These are phyloP conservation scores for Sarcophaga peregrina DNA, from an alignment of 1,140 invertebrate species.

Conservation along the genomic window DNA sequence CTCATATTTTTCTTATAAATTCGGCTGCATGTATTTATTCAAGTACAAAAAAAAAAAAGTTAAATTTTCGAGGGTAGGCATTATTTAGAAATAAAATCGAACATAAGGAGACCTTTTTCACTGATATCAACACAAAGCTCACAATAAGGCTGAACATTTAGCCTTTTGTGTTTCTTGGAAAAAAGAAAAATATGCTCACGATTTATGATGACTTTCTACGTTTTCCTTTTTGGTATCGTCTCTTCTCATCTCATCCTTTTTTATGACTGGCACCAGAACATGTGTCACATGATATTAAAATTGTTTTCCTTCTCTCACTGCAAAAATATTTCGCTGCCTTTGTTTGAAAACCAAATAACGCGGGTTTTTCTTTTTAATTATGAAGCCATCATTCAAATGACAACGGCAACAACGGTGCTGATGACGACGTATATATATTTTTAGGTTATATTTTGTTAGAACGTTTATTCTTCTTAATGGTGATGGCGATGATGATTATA, in stretches of 20 bases:
- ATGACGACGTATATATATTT: no score
- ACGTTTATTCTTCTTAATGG: no score
- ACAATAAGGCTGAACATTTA: background rate
- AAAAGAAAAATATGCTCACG: background rate
- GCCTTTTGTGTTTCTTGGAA: background rate
- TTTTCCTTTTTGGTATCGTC: background rate
- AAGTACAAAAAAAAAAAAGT: no score
- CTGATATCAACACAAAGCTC: no score
- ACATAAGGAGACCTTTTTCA: no score
- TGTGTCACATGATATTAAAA: conserved; percentile 7
- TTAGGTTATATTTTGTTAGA: no score
- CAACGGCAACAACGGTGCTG: background rate
- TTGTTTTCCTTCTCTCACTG: background rate
- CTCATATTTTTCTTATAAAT: no score
- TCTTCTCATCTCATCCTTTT: background rate
- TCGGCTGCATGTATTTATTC: no score
- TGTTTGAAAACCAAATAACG: background rate
- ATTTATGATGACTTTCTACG: background rate
- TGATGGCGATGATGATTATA: background rate
- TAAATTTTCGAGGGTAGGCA: no score
- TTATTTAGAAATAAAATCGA: no score
- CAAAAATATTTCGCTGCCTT: background rate
- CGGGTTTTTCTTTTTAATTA: conserved; percentile 9
- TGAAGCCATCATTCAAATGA: background rate
- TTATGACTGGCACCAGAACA: background rate